Percentiles rank a stretch among this genome's conserved stretches.
These are phyloP conservation scores for Anguilla obscura DNA, from an alignment of 2,797 vertebrate species.

Conservation along the genomic window DNA sequence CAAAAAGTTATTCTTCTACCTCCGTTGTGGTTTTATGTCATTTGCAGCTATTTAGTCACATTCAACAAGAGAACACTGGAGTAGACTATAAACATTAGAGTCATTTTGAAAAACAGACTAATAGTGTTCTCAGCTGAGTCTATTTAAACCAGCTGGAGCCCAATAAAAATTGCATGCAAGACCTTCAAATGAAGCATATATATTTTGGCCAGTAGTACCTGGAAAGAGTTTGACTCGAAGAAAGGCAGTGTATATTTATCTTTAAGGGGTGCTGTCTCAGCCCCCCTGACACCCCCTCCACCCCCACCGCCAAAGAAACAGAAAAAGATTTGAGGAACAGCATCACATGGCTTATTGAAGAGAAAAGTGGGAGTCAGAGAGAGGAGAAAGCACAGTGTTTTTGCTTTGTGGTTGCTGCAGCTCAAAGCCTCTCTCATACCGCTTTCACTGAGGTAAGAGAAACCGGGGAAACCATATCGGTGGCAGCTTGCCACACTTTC, in stretches of 20 bases:
- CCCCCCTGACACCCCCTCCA: neutral
- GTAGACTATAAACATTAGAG: neutral
- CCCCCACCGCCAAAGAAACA: neutral
- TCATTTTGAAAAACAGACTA: conserved; percentile 1
- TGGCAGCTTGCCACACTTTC: neutral
- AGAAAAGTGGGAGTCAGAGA: neutral
- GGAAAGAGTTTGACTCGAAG: neutral
- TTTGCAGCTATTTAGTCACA: neutral
- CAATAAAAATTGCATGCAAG: conserved; percentile 1
- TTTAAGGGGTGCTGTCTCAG: neutral
- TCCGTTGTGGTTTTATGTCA: neutral
- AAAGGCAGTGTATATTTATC: neutral
- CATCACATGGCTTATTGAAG: conserved; percentile 1
- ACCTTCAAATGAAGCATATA: neutral
- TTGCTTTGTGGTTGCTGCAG: neutral
- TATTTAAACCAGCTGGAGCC: neutral
- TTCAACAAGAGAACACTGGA: neutral
- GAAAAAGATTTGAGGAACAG: conserved; percentile 7
- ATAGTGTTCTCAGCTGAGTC: neutral
- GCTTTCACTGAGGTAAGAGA: neutral
- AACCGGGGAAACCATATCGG: neutral
- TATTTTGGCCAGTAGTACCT: neutral
- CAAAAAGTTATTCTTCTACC: neutral
- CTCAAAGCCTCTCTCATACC: neutral
- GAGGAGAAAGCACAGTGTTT: neutral